Evolutionary conservation across 2,888 invertebrate genomes (phyloP).

Genomic region (Calameuta filiformis): DNA sequence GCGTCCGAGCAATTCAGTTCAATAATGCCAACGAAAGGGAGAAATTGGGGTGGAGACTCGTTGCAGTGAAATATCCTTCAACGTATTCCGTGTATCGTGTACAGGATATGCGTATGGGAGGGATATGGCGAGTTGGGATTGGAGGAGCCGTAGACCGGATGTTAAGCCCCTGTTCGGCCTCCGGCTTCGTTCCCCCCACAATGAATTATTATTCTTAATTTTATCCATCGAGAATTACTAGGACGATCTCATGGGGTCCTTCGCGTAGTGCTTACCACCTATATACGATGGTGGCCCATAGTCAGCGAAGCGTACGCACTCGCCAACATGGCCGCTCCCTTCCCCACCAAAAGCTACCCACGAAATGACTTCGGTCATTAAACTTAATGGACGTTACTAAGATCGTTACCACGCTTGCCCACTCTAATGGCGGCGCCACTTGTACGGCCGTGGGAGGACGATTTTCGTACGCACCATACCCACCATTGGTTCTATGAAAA

Average conservation of each 20-base stretch:
- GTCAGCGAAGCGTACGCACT: background rate
- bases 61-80: background rate
- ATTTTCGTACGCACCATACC: background rate
- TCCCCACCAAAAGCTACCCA: background rate
- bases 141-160: constrained; percentile 26
- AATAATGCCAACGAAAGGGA: background rate
- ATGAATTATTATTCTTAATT: constrained; percentile 19
- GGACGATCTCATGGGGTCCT: constrained; percentile 7
- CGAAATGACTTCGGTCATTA: constrained; percentile 26
- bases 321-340: background rate
- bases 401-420: background rate
- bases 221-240: constrained; percentile 12
- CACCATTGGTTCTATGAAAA: background rate
- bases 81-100: background rate
- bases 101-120: background rate
- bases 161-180: background rate
- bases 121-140: constrained; percentile 7
- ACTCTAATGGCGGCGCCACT: background rate
- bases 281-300: background rate
- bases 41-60: background rate
- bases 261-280: background rate
- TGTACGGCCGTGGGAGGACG: background rate
- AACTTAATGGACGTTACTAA: constrained; percentile 26
- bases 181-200: constrained; percentile 3
- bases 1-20: background rate